Base-by-base conservation (phyloP, 2,888 invertebrate species). In the Yponomeuta plumbellus region DNA sequence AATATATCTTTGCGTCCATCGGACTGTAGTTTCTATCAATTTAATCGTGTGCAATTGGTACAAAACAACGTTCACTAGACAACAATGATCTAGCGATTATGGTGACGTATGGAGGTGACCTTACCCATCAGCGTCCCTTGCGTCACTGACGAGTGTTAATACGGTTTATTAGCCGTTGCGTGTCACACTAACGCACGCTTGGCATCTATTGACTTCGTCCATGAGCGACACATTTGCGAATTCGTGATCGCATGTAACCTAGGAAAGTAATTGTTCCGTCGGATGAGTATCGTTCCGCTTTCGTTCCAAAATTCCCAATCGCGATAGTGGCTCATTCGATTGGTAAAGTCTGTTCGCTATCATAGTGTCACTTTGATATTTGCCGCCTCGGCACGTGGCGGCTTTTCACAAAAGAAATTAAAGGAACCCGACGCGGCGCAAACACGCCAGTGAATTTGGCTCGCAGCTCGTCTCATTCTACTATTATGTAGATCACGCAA, bases 91-190 rank as follows among this genome's bases (percentile, higher is more conserved):
- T 22, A 22, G 44, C 17, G 11, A 21, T 13, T 23, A 22, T 21
- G 23, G 13, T 59, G 61, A 10, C 61, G n/a, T n/a, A 26, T 75
- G 71, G 73, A 74, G 75, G 76, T 77, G 79, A 80, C 80, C 81
- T 80, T 78, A 73, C 74, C 73, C 69, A 72, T 72, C 69, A 69
- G 63, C 62, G 61, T 71, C 69, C 69, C 71, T 72, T 70, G 62
- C 67, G 68, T 68, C 67, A 67, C 67, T 67, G 44, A 20, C 72
- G 72, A 72, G 65, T 78, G 77, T 83, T 34, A 84, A 85, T 83
- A 73, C 76, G 79, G 76, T 76, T 77, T 77, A 78, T 84, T 83
- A 83, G 79, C 71, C 65, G 71, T 76, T 79, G 80, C 74, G 76
- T 79, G 81, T 74, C 77, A 75, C 69, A 34, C 57, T 58, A 71